Percentiles rank a stretch among this genome's conserved stretches.
These are phyloP conservation scores for Halictus ligatus DNA, from an alignment of 2,888 invertebrate genomes.

Conservation along the genomic window DNA sequence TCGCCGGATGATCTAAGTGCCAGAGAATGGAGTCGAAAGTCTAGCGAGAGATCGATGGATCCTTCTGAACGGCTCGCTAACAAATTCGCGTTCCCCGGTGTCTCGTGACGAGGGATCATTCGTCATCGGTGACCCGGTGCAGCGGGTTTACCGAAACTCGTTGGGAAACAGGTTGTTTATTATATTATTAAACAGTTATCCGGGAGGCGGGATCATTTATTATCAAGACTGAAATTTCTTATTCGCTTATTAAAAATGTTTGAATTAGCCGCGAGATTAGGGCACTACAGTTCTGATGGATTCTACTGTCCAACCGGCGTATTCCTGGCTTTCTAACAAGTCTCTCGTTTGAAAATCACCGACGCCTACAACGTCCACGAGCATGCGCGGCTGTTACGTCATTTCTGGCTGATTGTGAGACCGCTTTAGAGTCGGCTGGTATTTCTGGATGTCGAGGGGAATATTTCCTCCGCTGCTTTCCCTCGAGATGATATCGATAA, in stretches of 20 bases:
- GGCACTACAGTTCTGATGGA: not conserved
- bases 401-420: not conserved
- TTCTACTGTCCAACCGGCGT: not conserved
- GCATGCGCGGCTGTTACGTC: not conserved
- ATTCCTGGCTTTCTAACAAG: slow-evolving; percentile 4
- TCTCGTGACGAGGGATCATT: slow-evolving; percentile 48
- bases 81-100: slow-evolving; percentile 21
- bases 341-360: slow-evolving; percentile 2
- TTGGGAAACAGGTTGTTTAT: slow-evolving; percentile 5
- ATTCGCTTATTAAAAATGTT: not conserved
- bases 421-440: not conserved
- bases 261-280: not conserved
- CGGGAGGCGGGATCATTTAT: not conserved
- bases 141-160: not conserved
- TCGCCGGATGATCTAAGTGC: slow-evolving; percentile 9
- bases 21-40: slow-evolving; percentile 17
- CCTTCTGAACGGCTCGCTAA: not conserved
- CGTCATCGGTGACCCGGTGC: slow-evolving; percentile 10
- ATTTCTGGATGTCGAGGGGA: not conserved
- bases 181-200: not conserved
- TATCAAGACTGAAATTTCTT: not conserved
- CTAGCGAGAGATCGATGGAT: slow-evolving; percentile 4
- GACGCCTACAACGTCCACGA: slow-evolving; percentile 11
- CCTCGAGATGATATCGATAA: not conserved
- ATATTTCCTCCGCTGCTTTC: slow-evolving; percentile 2